Base-by-base conservation (phyloP, 1,140 invertebrate species). In the Drosophila watanabei region DNA sequence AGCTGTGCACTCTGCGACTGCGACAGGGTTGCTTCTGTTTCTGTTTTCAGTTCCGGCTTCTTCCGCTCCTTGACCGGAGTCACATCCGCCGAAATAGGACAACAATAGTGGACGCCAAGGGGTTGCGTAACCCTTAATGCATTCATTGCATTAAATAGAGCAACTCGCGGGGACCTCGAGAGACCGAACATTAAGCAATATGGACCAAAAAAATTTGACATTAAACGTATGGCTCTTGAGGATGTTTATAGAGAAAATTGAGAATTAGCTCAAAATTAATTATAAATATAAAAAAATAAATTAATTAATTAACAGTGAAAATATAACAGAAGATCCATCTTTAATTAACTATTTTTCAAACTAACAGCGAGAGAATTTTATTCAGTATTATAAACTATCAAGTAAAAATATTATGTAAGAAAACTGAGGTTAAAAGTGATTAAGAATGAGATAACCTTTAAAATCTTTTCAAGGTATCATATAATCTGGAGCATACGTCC, bases 11-110 rank as follows among this genome's bases (percentile, higher is more conserved):
- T 57, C 54, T 68, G 77, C 72, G 72, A 7, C 30, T 51, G 28
- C 32, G 41, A 56, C 70, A 61, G 71, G 71, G 71, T 75, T 75
- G 48, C 48, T 56, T 54, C 13, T 43, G 63, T 37, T 41, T 9
- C 35, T 65, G 37, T 52, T 59, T 37, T 45, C 32, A 49, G 45
- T 60, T 72, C 52, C 56, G 52, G 56, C 56, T 73, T 18, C 57
- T 73, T 73, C 56, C 56, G 68, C 68, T 75, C 37, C 71, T 75
- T 75, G 71, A 75, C 71, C 71, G 68, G 71, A 75, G 68, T 75
- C 39, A 73, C 56, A 75, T 73, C 71, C 69, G 71, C 70, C 46
- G 24, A 48, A 65, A 48, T 9, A 24, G 24, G 24, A 32, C 58
- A 13, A 20, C 41, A 49, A 59, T 18, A 32, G 20, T 16, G 9